Evolutionary conservation across 1,140 invertebrate species (phyloP), one percentile per base, ranked within the genome.

Genomic region (Pseudomyrmex pallidus): DNA sequence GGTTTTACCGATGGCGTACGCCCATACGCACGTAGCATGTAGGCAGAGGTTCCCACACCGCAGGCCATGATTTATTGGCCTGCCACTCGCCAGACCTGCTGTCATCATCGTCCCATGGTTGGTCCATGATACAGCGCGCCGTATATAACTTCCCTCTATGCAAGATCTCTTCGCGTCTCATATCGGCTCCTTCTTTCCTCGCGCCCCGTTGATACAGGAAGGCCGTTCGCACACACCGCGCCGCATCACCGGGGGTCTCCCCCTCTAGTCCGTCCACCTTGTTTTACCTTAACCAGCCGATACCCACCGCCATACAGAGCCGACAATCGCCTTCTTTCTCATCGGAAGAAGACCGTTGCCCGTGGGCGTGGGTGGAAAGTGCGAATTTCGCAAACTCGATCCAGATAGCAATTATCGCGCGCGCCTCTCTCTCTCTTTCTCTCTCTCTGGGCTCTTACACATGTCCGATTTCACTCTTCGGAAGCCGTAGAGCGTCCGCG

Each of bases 11-110:
- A 87, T 87, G 86, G 78, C 85, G 78, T 84, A 84, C 68, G 76
- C 85, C 82, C 74, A 84, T 87, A 86, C 85, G 85, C 74, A 78
- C 66, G 73, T 50, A 84, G 68, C 85, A 80, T 80, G 80, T 84
- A 84, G 74, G 74, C 82, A 87, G 82, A 85, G 85, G 90, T 93
- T 92, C 91, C 91, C 90, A 91, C 90, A 91, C 88, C 87, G 87
- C 88, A 73, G 83, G 72, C 73, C 87, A 92, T 93, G 92, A 94
- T 93, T 93, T 93, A 94, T 93, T 91, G 90, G 90, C 90, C 90
- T 92, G 90, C 90, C 91, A 92, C 90, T 90, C 89, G 91, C 89
- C 85, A 89, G 86, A 92, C 87, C 89, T 88, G 89, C 91, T 91
- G 93, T 92, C 92, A 92, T 93, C 92, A 92, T 90, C 91, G 83